These are phyloP conservation scores for Heliothis virescens DNA, from an alignment of 1,140 invertebrate species.

Conservation along the genomic window DNA sequence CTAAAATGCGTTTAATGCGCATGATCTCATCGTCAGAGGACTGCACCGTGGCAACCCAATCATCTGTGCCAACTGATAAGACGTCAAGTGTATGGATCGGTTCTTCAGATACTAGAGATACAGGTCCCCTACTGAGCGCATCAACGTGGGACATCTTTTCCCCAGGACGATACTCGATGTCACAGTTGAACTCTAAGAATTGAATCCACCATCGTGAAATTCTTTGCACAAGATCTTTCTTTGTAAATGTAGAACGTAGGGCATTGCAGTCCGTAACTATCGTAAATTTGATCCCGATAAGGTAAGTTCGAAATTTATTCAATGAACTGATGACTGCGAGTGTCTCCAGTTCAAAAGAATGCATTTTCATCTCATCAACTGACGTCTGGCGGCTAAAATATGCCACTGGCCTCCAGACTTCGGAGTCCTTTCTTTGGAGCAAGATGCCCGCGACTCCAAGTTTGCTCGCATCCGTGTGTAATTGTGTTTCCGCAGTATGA, in stretches of 20 bases:
- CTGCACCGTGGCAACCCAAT: constrained; percentile 60
- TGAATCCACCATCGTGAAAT: too few species aligned
- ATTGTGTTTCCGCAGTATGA: constrained; percentile 47
- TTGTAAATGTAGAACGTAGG: too few species aligned
- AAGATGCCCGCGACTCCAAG: constrained; percentile 57
- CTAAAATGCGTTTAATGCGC: constrained; percentile 52
- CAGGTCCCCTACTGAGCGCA: too few species aligned
- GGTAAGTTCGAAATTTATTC: too few species aligned
- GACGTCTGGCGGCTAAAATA: constrained; percentile 60
- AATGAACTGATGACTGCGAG: too few species aligned
- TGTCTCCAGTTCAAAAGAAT: too few species aligned
- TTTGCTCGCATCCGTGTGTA: constrained; percentile 60
- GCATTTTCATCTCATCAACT: constrained; percentile 3
- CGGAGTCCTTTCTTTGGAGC: constrained; percentile 48
- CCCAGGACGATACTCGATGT: too few species aligned
- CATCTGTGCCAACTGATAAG: constrained; percentile 30
- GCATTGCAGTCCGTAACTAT: too few species aligned
- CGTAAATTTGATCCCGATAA: too few species aligned
- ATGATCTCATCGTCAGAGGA: constrained; percentile 56
- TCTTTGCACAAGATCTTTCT: too few species aligned
- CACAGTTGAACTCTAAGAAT: too few species aligned
- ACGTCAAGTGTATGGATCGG: constrained; percentile 35
- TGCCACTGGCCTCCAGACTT: constrained; percentile 49
- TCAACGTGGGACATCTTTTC: too few species aligned
- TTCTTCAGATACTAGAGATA: constrained; percentile 52